phyloP scores from a whole-genome alignment of 2,888 invertebrate genomes.

The Gastrophysa polygoni region DNA sequence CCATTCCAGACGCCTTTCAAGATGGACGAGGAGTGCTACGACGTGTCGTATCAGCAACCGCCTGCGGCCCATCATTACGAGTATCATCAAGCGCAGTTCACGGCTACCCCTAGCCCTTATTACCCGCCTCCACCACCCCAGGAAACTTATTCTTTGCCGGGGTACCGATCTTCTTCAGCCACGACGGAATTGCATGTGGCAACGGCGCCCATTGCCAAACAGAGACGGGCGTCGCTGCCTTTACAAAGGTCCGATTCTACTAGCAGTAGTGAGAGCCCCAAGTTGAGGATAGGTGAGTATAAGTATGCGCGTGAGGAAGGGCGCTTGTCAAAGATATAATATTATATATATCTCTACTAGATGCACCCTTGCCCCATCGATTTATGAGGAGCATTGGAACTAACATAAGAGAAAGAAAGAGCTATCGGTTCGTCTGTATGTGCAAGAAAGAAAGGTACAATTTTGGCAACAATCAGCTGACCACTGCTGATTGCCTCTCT shows the following conservation, averaged over 20 bases:
- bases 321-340: too few relatives aligned
- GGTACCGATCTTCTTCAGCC: conserved; percentile 63
- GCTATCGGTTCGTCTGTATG: too few relatives aligned
- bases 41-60: conserved; percentile 65
- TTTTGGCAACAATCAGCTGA: too few relatives aligned
- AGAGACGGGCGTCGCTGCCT: conserved; percentile 77
- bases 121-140: conserved; percentile 63
- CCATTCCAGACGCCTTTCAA: conserved; percentile 65
- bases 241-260: conserved; percentile 82
- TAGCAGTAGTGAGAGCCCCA: conserved; percentile 78
- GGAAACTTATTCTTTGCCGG: conserved; percentile 59
- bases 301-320: not conserved
- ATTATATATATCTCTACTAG: too few relatives aligned
- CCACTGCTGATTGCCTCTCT: too few relatives aligned
- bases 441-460: too few relatives aligned
- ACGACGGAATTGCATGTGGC: conserved; percentile 71
- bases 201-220: conserved; percentile 67
- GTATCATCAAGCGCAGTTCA: conserved; percentile 66
- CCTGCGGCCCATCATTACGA: conserved; percentile 66
- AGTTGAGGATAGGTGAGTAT: conserved; percentile 60
- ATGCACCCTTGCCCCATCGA: too few relatives aligned
- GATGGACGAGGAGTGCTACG: conserved; percentile 87
- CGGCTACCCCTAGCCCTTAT: conserved; percentile 59
- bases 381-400: too few relatives aligned
- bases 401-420: too few relatives aligned